A percentile compares a stretch with the other conserved stretches of the same genome.
These are phyloP conservation scores for Leistus spinibarbis DNA, from an alignment of 2,888 invertebrate genomes.

Conservation along the genomic window DNA sequence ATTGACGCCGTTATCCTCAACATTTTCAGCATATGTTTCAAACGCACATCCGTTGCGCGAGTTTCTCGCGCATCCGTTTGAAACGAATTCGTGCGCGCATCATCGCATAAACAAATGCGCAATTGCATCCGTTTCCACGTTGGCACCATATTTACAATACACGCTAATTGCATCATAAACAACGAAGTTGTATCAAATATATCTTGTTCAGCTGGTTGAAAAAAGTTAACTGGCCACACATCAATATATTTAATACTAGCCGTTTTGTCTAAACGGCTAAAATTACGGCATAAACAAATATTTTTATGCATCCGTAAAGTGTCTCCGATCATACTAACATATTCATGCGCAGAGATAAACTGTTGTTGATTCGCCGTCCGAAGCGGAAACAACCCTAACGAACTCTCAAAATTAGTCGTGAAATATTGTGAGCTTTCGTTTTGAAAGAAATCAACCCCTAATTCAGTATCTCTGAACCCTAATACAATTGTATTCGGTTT, in stretches of 20 bases:
- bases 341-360: slow-evolving; percentile 65
- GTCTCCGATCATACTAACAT: slow-evolving; percentile 85
- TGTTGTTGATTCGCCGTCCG: slow-evolving; percentile 58
- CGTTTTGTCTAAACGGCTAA: slow-evolving; percentile 81
- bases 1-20: slow-evolving; percentile 88
- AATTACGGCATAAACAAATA: slow-evolving; percentile 90
- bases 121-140: slow-evolving; percentile 87
- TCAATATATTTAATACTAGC: slow-evolving; percentile 85
- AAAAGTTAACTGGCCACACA: slow-evolving; percentile 96
- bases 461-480: slow-evolving; percentile 86
- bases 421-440: slow-evolving; percentile 68
- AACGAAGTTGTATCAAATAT: slow-evolving; percentile 89
- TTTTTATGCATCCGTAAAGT: slow-evolving; percentile 93
- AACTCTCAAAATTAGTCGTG: slow-evolving; percentile 62
- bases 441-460: slow-evolving; percentile 79
- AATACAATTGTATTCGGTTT: slow-evolving; percentile 97
- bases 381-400: slow-evolving; percentile 61
- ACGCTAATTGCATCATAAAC: slow-evolving; percentile 96
- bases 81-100: slow-evolving; percentile 51
- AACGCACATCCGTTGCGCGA: slow-evolving; percentile 53
- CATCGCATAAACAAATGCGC: slow-evolving; percentile 83
- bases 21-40: slow-evolving; percentile 77
- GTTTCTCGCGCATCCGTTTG: slow-evolving; percentile 44
- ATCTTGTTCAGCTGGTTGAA: slow-evolving; percentile 76
- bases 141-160: slow-evolving; percentile 90